Base-by-base conservation (phyloP, 2,797 vertebrate genomes). In the Sebastes miniatus region DNA sequence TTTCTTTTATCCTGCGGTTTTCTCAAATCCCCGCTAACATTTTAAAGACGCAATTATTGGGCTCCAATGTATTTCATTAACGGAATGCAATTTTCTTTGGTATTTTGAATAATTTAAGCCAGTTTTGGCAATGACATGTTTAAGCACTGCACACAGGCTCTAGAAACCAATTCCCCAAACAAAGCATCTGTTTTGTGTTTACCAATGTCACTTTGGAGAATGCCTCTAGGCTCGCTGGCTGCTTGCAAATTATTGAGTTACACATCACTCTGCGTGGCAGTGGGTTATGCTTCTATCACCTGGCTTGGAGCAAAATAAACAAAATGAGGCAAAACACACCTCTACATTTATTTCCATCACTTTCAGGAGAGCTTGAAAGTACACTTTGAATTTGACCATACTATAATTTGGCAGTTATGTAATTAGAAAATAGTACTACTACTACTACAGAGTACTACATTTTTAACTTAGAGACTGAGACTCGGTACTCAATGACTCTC, bases 141-240 rank as follows among this genome's bases (percentile, higher is more conserved):
- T 86, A 82, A 88, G 76, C 52, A 71, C 57, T 57, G 78, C 61
- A 66, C 59, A 85, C 70, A 61, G 59, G 32, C 81, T 70, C 47
- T 13, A 63, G 67, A 62, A 85, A 84, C 56, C 70, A 66, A 86
- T 83, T 82, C 83, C 79, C 72, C 4, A 14, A 83, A 83, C 79
- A 75, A 72, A 91, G 85, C 88, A 90, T 89, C 86, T 87, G 88
- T 76, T 84, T 77, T 79, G 80, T 87, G 79, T 88, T 90, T 80
- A 76, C 78, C 80, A 79, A 56, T 80, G 87, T 89, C 81, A 83
- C 85, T 81, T 86, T 88, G 81, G 77, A 84, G 62, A 70, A 84
- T 24, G 81, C 89, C 89, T 86, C 27, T 8, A 77, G 88, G 90
- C 87, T 58, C 14, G 24, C 74, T 81, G 77, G 72, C 85, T 89